A percentile compares a stretch with the other conserved stretches of the same genome.
Conservation (phyloP, 2,888 invertebrate genomes). For the Listrodromus nycthemerus region DNA sequence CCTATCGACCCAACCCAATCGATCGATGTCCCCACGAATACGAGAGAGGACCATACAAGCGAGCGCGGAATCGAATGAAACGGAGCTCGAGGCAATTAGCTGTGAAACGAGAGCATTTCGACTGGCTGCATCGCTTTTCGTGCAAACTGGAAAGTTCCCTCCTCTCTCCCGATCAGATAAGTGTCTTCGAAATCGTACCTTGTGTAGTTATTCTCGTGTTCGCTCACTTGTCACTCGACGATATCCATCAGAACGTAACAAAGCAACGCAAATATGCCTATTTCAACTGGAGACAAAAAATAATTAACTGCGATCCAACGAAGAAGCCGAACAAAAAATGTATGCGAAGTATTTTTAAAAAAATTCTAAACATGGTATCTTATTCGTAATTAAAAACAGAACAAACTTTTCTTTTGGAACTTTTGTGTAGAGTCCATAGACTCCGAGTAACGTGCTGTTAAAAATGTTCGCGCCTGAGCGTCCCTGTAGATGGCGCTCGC, state of each 20-base stretch:
- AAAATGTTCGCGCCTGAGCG: neutral
- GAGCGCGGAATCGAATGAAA: slow-evolving; percentile 22
- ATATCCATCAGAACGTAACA: slow-evolving; percentile 27
- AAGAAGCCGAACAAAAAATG: neutral
- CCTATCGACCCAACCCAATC: slow-evolving; percentile 51
- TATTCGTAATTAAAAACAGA: neutral
- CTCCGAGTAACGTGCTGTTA: neutral
- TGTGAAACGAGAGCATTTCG: slow-evolving; percentile 65
- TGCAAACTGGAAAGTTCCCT: slow-evolving; percentile 41
- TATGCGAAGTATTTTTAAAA: neutral
- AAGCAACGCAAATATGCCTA: slow-evolving; percentile 15
- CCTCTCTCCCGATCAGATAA: neutral
- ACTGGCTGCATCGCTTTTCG: slow-evolving; percentile 61
- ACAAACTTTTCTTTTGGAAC: neutral
- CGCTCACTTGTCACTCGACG: slow-evolving; percentile 34
- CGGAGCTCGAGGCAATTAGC: slow-evolving; percentile 63
- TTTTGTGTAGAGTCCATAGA: neutral
- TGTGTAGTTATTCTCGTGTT: slow-evolving; percentile 48
- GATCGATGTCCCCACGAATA: slow-evolving; percentile 44
- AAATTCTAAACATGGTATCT: neutral
- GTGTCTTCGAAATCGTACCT: slow-evolving; percentile 59
- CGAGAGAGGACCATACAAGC: slow-evolving; percentile 21
- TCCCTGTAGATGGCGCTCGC: neutral
- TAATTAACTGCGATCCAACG: neutral
- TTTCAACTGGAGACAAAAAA: neutral